phyloP scores from a whole-genome alignment of 2,113 vertebrate genomes.

The Megalops atlanticus region DNA sequence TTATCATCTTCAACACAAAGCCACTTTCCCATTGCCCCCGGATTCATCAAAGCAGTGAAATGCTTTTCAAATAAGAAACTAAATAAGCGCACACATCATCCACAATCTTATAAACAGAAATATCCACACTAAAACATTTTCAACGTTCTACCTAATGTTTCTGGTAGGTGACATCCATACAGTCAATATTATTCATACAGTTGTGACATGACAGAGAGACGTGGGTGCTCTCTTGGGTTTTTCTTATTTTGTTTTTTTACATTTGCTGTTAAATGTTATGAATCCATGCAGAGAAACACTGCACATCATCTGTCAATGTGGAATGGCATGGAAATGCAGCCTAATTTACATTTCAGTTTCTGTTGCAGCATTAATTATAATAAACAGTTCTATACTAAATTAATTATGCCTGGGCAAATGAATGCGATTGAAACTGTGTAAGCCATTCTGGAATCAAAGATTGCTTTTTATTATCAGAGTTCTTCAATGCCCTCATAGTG shows the following conservation, averaged over 20 bases:
- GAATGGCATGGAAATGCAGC: slow-evolving; percentile 5
- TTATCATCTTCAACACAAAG: slow-evolving; percentile 21
- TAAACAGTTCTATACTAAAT: slow-evolving; percentile 51
- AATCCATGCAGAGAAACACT: slow-evolving; percentile 26
- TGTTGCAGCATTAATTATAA: slow-evolving; percentile 49
- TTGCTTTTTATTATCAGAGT: slow-evolving; percentile 51
- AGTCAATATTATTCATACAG: neutral
- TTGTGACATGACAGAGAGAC: neutral
- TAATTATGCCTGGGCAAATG: slow-evolving; percentile 49
- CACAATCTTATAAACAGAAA: no score
- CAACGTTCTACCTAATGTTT: no score
- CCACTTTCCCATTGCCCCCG: slow-evolving; percentile 7
- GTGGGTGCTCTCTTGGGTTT: neutral
- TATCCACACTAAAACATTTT: no score
- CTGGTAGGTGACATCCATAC: no score
- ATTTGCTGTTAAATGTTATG: slow-evolving; percentile 41
- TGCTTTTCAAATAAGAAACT: slow-evolving; percentile 28
- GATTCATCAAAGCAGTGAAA: slow-evolving; percentile 19
- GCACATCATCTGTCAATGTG: slow-evolving; percentile 27
- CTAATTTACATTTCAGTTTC: slow-evolving; percentile 48
- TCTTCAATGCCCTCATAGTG: slow-evolving; percentile 41
- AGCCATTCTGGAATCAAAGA: slow-evolving; percentile 55
- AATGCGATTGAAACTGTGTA: slow-evolving; percentile 43
- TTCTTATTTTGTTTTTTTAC: slow-evolving; percentile 33
- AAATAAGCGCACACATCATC: neutral